phyloP scores from a whole-genome alignment of 2,888 invertebrate species.

The Drosophila quinaria region DNA sequence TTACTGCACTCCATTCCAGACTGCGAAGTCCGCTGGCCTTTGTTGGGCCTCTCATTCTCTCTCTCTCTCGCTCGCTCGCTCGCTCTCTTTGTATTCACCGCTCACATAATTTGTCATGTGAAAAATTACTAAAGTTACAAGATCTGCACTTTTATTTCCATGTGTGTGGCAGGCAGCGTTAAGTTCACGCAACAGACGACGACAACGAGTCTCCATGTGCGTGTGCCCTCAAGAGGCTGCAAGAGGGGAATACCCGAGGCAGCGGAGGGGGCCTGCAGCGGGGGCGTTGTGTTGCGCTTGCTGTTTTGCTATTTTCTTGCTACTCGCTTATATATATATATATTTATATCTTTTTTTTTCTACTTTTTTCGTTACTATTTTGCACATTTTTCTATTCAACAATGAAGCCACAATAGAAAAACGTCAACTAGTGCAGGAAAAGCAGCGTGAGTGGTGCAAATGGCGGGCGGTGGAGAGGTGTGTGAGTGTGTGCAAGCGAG shows the following conservation, averaged over 20 bases:
- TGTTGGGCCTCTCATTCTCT: constrained; percentile 48
- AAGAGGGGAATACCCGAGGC: background rate
- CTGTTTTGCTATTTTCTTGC: constrained; percentile 68
- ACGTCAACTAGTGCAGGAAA: constrained; percentile 76
- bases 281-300: constrained; percentile 45
- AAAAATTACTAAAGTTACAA: constrained; percentile 83
- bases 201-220: constrained; percentile 32
- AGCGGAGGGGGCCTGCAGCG: background rate
- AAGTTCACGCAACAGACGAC: constrained; percentile 52
- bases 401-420: constrained; percentile 82
- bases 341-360: constrained; percentile 23
- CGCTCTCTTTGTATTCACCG: constrained; percentile 44
- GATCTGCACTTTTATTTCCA: constrained; percentile 76
- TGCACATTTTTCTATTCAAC: constrained; percentile 81
- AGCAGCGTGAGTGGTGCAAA: constrained; percentile 33
- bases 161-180: constrained; percentile 55
- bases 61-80: background rate
- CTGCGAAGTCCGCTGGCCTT: constrained; percentile 42
- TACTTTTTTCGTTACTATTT: constrained; percentile 75
- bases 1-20: constrained; percentile 23
- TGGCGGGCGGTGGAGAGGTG: constrained; percentile 19
- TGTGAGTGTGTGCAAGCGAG: constrained; percentile 57
- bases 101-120: constrained; percentile 84
- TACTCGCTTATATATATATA: constrained; percentile 28
- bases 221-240: constrained; percentile 37